These are phyloP conservation scores for Dendroctonus valens DNA, from an alignment of 1,140 invertebrate species.

Conservation along the genomic window DNA sequence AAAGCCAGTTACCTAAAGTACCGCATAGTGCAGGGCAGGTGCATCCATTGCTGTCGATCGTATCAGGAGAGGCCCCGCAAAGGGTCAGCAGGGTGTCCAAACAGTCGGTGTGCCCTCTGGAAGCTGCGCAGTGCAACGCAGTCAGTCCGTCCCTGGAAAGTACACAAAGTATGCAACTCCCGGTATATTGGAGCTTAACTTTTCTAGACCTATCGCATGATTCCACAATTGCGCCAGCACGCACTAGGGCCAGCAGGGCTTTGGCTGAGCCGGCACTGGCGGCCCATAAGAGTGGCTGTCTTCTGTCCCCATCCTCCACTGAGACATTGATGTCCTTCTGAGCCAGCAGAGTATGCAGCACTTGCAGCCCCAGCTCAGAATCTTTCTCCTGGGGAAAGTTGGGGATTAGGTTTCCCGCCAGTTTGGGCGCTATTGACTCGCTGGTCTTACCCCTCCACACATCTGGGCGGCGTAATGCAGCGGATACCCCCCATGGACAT, in stretches of 20 bases:
- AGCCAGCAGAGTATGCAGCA: conserved; percentile 79
- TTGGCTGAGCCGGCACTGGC: conserved; percentile 93
- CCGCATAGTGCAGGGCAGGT: conserved; percentile 95
- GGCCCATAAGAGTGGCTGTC: conserved; percentile 94
- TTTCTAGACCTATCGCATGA: conserved; percentile 21
- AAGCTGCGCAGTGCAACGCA: conserved; percentile 94
- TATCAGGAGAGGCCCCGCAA: conserved; percentile 82
- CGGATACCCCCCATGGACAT: conserved; percentile 92
- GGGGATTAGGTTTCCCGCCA: conserved; percentile 3
- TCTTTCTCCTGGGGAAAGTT: conserved; percentile 45
- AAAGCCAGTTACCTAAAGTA: conserved; percentile 66
- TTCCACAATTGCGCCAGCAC: conserved; percentile 61
- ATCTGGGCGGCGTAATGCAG: conserved; percentile 97
- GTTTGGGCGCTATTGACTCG: background rate
- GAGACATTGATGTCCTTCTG: conserved; percentile 76
- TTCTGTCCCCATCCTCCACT: conserved; percentile 84
- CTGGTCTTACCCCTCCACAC: conserved; percentile 68
- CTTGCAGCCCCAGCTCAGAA: conserved; percentile 67
- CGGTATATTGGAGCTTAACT: background rate
- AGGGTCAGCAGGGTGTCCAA: conserved; percentile 87
- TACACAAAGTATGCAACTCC: background rate
- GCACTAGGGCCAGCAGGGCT: conserved; percentile 81
- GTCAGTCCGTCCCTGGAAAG: conserved; percentile 66
- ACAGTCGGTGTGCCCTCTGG: conserved; percentile 90
- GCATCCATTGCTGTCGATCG: conserved; percentile 87